Evolutionary conservation across 2,113 vertebrate genomes (phyloP), one percentile per base, ranked within the genome.

Genomic region (Salvator merianae): DNA sequence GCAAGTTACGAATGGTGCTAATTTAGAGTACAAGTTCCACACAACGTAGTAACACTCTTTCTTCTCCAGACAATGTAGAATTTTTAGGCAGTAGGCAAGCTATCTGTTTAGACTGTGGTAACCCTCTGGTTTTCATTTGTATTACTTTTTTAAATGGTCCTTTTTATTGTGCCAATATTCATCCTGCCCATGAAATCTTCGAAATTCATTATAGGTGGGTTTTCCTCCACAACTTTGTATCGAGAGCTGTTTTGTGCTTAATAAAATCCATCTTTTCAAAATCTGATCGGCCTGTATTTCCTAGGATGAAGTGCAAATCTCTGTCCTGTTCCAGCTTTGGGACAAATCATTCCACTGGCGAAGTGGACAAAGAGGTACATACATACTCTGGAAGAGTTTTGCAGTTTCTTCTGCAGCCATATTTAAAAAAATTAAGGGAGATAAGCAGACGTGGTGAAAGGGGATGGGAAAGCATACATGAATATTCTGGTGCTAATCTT

Each of bases 1-100:
- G 90, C 87, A 94, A 95, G 96, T 96, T 97, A 97, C 94, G 93
- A 96, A 93, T 96, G 97, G 97, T 97, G 97, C 97, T 97, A 96
- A 96, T 94, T 59, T 47, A 47, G 93, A 94, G 96, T 96, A 96
- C 94, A 91, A 96, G 94, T 96, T 97, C 94, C 92, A 38, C 92
- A 89, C 87, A 92, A 94, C 90, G 92, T 69, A 90, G 87, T 94
- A 94, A 92, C 91, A 93, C 93, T 90, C 92, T 91, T 93, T 93
- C 87, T 89, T 93, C 92, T 93, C 91, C 90, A 90, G 91, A 93
- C 96, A 93, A 96, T 94, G 93, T 96, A 95, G 96, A 95, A 94
- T 91, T 95, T 96, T 93, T 97, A 96, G 95, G 87, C 93, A 94
- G 90, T 94, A 92, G 94, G 92, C 92, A 91, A 95, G 91, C 89